Evolutionary conservation across 2,797 vertebrate species (phyloP).

Genomic region (Esox masquinongy): DNA sequence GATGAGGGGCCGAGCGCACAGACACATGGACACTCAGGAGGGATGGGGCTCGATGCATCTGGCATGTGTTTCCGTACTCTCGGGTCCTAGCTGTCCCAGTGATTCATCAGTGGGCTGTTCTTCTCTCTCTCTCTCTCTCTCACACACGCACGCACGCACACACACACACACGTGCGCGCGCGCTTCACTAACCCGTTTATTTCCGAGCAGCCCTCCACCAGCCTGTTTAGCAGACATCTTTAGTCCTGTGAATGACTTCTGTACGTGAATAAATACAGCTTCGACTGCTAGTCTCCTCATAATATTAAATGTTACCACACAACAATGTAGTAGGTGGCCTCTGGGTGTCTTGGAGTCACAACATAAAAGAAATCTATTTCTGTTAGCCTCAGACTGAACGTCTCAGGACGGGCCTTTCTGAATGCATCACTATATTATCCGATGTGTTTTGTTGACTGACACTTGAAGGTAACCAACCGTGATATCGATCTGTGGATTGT

Average conservation of each 20-base stretch:
- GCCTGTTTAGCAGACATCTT: conserved; percentile 11
- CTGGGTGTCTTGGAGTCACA: conserved; percentile 23
- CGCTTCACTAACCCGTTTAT: neutral
- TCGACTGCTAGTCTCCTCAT: neutral
- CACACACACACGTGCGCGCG: neutral
- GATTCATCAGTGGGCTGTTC: conserved; percentile 23
- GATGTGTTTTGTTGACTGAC: conserved; percentile 53
- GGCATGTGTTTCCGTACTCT: conserved; percentile 54
- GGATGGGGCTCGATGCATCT: conserved; percentile 38
- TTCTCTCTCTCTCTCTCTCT: conserved; percentile 34
- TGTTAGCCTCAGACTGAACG: conserved; percentile 25
- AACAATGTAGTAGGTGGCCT: neutral
- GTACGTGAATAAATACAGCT: conserved; percentile 9
- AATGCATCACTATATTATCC: conserved; percentile 29
- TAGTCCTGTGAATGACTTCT: conserved; percentile 4
- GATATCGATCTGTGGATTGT: conserved; percentile 56
- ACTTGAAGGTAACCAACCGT: conserved; percentile 56
- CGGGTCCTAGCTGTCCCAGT: conserved; percentile 31
- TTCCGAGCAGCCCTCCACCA: neutral
- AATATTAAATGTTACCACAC: neutral
- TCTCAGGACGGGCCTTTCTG: conserved; percentile 28
- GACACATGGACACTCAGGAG: conserved; percentile 33
- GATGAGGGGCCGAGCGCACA: conserved; percentile 35
- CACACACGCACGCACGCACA: neutral
- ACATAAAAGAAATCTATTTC: conserved; percentile 10